These are phyloP conservation scores for Calameuta filiformis DNA, from an alignment of 2,888 invertebrate species.

Conservation along the genomic window DNA sequence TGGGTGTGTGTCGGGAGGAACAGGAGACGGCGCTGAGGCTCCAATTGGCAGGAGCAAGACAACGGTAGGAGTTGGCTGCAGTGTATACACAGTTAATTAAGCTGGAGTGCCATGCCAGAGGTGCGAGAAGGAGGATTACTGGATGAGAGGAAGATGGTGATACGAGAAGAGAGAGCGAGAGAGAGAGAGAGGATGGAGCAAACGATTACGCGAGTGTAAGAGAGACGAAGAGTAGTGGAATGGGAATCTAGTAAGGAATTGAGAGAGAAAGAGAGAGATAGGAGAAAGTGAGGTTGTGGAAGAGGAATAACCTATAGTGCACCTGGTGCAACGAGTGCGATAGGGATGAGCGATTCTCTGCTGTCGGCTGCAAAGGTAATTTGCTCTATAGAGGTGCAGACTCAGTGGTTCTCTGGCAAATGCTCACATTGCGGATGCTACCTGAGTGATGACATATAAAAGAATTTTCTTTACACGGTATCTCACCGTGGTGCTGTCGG, in stretches of 20 bases:
- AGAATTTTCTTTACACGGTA: neutral
- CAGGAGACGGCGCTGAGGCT: slow-evolving; percentile 43
- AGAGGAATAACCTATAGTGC: slow-evolving; percentile 11
- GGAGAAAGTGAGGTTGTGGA: neutral
- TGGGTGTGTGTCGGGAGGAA: slow-evolving; percentile 36
- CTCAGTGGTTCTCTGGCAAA: slow-evolving; percentile 48
- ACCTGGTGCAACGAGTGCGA: slow-evolving; percentile 21
- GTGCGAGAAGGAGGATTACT: slow-evolving; percentile 24
- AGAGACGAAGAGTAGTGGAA: slow-evolving; percentile 16
- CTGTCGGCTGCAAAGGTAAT: slow-evolving; percentile 57
- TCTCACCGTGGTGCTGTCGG: neutral
- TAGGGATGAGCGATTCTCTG: slow-evolving; percentile 21
- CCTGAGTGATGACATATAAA: neutral
- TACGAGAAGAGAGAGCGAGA: slow-evolving; percentile 24
- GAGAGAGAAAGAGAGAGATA: slow-evolving; percentile 26
- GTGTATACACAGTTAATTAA: slow-evolving; percentile 66
- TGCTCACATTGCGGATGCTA: slow-evolving; percentile 22
- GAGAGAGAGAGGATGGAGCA: slow-evolving; percentile 16
- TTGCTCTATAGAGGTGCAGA: slow-evolving; percentile 52
- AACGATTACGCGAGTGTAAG: slow-evolving; percentile 19
- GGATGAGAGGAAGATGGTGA: slow-evolving; percentile 21
- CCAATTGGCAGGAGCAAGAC: slow-evolving; percentile 62
- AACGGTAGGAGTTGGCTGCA: slow-evolving; percentile 61
- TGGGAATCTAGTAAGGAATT: slow-evolving; percentile 24
- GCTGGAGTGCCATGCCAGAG: slow-evolving; percentile 51